phyloP scores from a whole-genome alignment of 2,797 vertebrate genomes.

The Brachyrhaphis roseni region DNA sequence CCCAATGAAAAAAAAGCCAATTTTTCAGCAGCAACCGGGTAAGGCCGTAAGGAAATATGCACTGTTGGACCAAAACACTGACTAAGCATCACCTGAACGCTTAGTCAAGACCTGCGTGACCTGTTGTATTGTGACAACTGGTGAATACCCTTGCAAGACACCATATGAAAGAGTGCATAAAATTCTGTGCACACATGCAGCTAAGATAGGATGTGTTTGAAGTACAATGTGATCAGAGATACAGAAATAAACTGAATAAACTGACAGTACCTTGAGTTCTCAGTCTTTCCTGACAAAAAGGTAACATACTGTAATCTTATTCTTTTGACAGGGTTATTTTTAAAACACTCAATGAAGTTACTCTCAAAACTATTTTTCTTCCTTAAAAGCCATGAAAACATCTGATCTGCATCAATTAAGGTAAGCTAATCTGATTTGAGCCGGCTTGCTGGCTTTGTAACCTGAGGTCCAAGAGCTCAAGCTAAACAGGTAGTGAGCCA shows the following conservation, averaged over 20 bases:
- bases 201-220: background rate
- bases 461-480: slow-evolving; percentile 50
- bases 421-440: slow-evolving; percentile 53
- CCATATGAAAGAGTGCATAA: background rate
- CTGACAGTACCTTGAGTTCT: background rate
- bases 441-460: slow-evolving; percentile 50
- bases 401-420: slow-evolving; percentile 43
- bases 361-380: slow-evolving; percentile 34
- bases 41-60: too few relatives aligned
- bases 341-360: slow-evolving; percentile 1
- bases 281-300: background rate
- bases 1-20: too few relatives aligned
- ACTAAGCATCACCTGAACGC: too few relatives aligned
- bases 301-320: background rate
- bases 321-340: slow-evolving; percentile 2
- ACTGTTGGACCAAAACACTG: too few relatives aligned
- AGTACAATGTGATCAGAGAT: background rate
- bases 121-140: background rate
- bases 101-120: too few relatives aligned
- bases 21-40: too few relatives aligned
- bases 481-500: slow-evolving; percentile 63
- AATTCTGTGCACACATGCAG: background rate
- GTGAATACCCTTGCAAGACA: background rate
- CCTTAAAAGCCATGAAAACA: slow-evolving; percentile 25
- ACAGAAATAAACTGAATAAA: background rate